Base-by-base conservation (phyloP, 2,888 invertebrate genomes). In the Carterocephalus palaemon region DNA sequence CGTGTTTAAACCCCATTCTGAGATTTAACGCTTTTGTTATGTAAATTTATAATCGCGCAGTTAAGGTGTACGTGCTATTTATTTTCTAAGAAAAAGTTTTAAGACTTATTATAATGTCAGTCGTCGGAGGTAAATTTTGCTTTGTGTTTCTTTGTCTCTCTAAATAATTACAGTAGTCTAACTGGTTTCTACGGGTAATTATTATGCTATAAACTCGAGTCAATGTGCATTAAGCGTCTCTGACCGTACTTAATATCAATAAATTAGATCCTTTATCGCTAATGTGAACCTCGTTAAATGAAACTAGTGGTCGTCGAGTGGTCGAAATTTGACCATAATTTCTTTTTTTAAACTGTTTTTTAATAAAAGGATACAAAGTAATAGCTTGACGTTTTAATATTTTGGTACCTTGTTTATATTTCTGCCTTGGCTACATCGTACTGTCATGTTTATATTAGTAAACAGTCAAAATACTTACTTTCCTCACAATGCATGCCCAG, bases 401-500 rank as follows among this genome's bases (percentile, higher is more conserved):
- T n/a, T n/a, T n/a, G n/a, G n/a, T n/a, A n/a, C n/a, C n/a, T n/a
- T n/a, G n/a, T n/a, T n/a, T n/a, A n/a, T n/a, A n/a, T n/a, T n/a
- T n/a, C n/a, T n/a, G n/a, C n/a, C n/a, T n/a, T n/a, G n/a, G n/a
- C n/a, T n/a, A n/a, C n/a, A n/a, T n/a, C n/a, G n/a, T n/a, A n/a
- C n/a, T n/a, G n/a, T n/a, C n/a, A n/a, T n/a, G n/a, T n/a, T n/a
- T n/a, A n/a, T n/a, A n/a, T n/a, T n/a, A n/a, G n/a, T n/a, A n/a
- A n/a, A n/a, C n/a, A n/a, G n/a, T n/a, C n/a, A 28, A 13, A 37
- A 22, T 34, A 89, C 91, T 90, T 83, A 97, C 97, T 97, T 63
- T 91, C 93, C 85, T 97, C 96, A 75, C 98, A 98, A 70, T 93
- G 93, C 47, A 90, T 89, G 52, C 98, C 98, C 50, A 93, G 90